These are phyloP conservation scores for Epistrophe eligans DNA, from an alignment of 2,888 invertebrate species.

Conservation along the genomic window DNA sequence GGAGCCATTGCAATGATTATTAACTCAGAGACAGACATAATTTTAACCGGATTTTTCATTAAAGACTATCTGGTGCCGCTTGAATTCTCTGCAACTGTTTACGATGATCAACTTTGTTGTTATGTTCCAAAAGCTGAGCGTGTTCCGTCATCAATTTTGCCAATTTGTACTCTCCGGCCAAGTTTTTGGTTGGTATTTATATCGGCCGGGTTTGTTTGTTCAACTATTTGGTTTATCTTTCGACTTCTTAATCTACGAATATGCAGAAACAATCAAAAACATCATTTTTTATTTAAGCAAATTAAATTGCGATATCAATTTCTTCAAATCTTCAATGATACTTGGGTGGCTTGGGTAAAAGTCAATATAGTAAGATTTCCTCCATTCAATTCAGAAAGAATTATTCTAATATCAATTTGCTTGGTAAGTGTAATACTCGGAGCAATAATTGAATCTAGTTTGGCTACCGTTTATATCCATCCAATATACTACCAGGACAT, in stretches of 20 bases:
- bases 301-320: constrained; percentile 77
- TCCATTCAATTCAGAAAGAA: constrained; percentile 81
- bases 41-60: constrained; percentile 83
- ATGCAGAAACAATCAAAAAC: constrained; percentile 46
- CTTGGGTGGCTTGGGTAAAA: constrained; percentile 82
- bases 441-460: constrained; percentile 83
- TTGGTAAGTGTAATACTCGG: constrained; percentile 83
- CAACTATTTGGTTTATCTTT: constrained; percentile 79
- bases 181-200: constrained; percentile 82
- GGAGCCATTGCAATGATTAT: constrained; percentile 83
- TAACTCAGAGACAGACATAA: constrained; percentile 81
- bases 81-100: constrained; percentile 82
- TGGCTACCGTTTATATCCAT: constrained; percentile 83
- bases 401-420: constrained; percentile 82
- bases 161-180: constrained; percentile 81
- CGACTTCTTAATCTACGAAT: constrained; percentile 79
- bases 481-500: constrained; percentile 83
- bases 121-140: constrained; percentile 83
- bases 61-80: constrained; percentile 83
- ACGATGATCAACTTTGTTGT: constrained; percentile 83
- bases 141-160: constrained; percentile 83
- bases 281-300: constrained; percentile 29
- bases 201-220: constrained; percentile 79
- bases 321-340: constrained; percentile 80
- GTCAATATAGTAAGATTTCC: constrained; percentile 81